These are phyloP conservation scores for Pedionomus torquatus DNA, from an alignment of 2,113 vertebrate genomes.

Conservation along the genomic window DNA sequence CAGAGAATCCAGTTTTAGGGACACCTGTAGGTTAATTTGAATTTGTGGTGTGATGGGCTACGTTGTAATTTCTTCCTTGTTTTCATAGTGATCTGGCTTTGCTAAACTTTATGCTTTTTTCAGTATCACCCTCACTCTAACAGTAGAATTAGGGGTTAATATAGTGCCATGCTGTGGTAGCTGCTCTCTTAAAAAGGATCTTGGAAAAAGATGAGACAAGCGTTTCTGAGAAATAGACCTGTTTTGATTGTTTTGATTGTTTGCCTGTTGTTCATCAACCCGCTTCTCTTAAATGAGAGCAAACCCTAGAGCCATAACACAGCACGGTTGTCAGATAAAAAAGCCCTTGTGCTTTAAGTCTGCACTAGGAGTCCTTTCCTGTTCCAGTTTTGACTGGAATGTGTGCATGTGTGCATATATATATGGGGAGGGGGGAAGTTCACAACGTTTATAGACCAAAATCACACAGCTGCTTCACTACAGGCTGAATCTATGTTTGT, in stretches of 20 bases:
- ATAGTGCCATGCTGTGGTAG: background rate
- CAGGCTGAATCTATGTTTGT: background rate
- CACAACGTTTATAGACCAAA: background rate
- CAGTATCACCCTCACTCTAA: background rate
- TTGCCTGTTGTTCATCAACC: background rate
- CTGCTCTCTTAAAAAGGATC: background rate
- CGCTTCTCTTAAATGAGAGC: background rate
- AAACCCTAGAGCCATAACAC: background rate
- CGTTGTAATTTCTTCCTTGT: background rate
- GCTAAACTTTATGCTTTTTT: background rate
- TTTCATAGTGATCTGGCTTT: background rate
- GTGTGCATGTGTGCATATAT: fast-evolving
- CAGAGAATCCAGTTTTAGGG: background rate
- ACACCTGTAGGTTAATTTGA: background rate
- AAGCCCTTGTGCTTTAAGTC: background rate
- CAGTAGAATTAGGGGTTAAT: background rate
- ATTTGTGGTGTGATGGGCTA: fast-evolving
- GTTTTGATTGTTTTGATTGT: background rate
- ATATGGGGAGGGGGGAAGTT: no score
- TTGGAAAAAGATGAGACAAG: background rate
- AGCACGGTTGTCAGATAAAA: background rate
- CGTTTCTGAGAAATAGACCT: background rate
- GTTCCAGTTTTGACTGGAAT: background rate
- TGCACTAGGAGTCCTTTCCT: background rate
- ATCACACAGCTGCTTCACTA: background rate